A percentile compares a stretch with the other conserved stretches of the same genome.
These are phyloP conservation scores for Ophioninae sp. DNA, from an alignment of 2,888 invertebrate genomes.

Conservation along the genomic window DNA sequence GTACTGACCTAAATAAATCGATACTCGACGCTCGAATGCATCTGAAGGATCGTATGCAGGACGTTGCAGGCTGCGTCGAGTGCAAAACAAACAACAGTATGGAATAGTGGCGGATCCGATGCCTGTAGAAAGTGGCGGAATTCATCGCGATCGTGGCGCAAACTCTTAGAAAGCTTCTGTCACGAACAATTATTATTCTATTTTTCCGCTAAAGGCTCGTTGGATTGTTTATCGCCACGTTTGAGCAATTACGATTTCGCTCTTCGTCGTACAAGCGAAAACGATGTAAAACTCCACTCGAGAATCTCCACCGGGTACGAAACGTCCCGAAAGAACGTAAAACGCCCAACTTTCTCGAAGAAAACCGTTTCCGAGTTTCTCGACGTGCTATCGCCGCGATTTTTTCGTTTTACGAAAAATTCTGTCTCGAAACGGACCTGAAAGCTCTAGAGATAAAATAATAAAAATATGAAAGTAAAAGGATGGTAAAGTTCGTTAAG, in stretches of 20 bases:
- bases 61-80: conserved; percentile 1
- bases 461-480: background rate
- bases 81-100: background rate
- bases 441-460: background rate
- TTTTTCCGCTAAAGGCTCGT: background rate
- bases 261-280: background rate
- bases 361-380: background rate
- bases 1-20: conserved; percentile 37
- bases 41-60: conserved; percentile 7
- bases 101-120: conserved; percentile 15
- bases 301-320: background rate
- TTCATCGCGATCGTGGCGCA: background rate
- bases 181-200: conserved; percentile 21
- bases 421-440: background rate
- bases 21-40: background rate
- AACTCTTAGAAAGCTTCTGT: conserved; percentile 51
- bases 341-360: conserved; percentile 1
- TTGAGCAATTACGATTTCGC: background rate
- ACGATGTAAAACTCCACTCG: background rate
- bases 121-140: conserved; percentile 44
- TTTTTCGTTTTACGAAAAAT: background rate
- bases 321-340: background rate
- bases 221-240: conserved; percentile 4
- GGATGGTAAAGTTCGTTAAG: background rate
- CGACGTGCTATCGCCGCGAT: background rate